Conservation (phyloP, 2,113 vertebrate species). For the Sclerurus mexicanus region DNA sequence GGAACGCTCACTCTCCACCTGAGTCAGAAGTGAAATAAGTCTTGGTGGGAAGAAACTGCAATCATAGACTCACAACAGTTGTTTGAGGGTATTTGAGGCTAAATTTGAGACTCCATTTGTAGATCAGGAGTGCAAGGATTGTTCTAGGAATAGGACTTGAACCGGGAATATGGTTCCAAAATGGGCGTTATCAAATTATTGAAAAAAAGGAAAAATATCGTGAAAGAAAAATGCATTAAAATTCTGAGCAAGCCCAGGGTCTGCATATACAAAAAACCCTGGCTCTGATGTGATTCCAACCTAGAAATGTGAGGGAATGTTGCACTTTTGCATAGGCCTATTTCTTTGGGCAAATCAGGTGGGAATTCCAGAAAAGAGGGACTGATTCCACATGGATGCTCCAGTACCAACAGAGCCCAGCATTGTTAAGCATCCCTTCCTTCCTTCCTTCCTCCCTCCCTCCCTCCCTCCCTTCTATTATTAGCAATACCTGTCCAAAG, state of each 20-base stretch:
- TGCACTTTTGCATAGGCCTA: background rate
- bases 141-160: background rate
- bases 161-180: background rate
- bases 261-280: background rate
- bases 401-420: too few species aligned
- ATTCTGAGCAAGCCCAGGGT: background rate
- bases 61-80: background rate
- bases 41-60: background rate
- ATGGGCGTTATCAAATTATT: background rate
- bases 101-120: background rate
- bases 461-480: background rate
- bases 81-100: background rate
- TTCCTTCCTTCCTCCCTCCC: too few species aligned
- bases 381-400: rapidly evolving
- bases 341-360: background rate
- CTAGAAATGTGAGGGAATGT: background rate
- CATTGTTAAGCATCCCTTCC: too few species aligned
- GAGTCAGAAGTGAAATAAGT: background rate
- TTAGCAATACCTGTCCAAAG: background rate
- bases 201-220: background rate
- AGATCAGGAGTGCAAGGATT: background rate
- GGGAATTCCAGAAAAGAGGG: background rate
- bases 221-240: background rate
- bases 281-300: background rate
- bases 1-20: background rate